phyloP scores from a whole-genome alignment of 2,888 invertebrate species.

The Acronicta psi region DNA sequence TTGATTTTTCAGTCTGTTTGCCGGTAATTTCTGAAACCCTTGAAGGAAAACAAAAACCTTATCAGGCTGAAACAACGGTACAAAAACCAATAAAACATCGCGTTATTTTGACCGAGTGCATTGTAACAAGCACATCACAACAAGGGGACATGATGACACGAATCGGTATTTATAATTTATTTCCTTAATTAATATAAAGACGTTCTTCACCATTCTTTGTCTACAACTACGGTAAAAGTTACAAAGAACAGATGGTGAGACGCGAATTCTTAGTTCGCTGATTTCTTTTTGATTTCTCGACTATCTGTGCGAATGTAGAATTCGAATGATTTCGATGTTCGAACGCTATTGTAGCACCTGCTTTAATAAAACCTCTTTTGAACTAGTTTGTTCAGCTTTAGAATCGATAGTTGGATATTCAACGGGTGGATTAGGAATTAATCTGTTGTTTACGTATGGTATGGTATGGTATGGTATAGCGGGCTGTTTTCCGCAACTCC shows the following conservation, averaged over 20 bases:
- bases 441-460: not conserved
- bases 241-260: conserved; percentile 41
- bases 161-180: conserved; percentile 81
- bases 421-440: not conserved
- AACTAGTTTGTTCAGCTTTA: conserved; percentile 19
- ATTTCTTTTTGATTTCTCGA: conserved; percentile 53
- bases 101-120: conserved; percentile 39
- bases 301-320: conserved; percentile 40
- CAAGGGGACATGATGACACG: conserved; percentile 52
- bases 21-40: too few species aligned
- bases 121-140: conserved; percentile 53
- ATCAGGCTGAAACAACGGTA: conserved; percentile 1
- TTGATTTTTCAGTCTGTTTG: too few species aligned
- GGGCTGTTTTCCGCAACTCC: too few species aligned
- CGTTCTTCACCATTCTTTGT: conserved; percentile 37
- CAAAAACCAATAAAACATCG: conserved; percentile 30
- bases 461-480: too few species aligned
- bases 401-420: conserved; percentile 2
- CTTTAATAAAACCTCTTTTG: conserved; percentile 45
- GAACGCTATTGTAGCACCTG: conserved; percentile 42
- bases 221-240: conserved; percentile 38
- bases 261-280: conserved; percentile 36
- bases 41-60: not conserved
- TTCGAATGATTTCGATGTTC: conserved; percentile 43
- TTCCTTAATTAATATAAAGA: conserved; percentile 79